Conservation (phyloP, 2,113 vertebrate genomes). For the Anhinga rufa region DNA sequence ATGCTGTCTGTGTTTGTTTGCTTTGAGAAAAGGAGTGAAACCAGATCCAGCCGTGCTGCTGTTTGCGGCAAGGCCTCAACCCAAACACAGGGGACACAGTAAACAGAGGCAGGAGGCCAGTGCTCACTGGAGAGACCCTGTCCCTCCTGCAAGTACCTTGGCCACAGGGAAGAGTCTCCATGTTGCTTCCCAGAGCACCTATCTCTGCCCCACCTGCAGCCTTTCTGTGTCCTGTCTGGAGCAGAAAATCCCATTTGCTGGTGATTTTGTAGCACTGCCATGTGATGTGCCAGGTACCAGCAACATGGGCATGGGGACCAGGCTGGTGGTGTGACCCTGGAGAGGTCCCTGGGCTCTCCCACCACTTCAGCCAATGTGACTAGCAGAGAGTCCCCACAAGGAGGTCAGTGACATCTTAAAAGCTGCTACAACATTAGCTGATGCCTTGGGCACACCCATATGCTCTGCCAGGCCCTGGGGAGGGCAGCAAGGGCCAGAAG, state of each 20-base stretch:
- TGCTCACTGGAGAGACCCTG: accelerated
- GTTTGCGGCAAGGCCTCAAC: background rate
- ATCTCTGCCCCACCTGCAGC: background rate
- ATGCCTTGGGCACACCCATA: constrained; percentile 35
- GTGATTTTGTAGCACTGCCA: background rate
- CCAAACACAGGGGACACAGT: background rate
- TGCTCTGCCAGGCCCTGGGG: constrained; percentile 11
- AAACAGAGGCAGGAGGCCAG: background rate
- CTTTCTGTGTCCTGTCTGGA: background rate
- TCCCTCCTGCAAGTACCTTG: background rate
- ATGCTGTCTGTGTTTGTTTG: background rate
- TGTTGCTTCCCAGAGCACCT: background rate
- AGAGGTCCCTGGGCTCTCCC: background rate
- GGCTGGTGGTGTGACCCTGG: background rate
- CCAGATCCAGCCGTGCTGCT: background rate
- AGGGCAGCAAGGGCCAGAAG: background rate
- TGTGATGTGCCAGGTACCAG: background rate
- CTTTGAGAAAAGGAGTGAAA: constrained; percentile 17
- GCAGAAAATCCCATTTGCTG: background rate
- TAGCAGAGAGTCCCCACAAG: background rate
- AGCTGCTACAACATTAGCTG: constrained; percentile 14
- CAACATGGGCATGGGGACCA: background rate
- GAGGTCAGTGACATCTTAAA: constrained; percentile 23
- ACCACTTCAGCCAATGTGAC: background rate
- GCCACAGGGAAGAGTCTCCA: background rate